A percentile compares a stretch with the other conserved stretches of the same genome.
phyloP scores from a whole-genome alignment of 2,888 invertebrate species.

The Sarcophaga carnaria region DNA sequence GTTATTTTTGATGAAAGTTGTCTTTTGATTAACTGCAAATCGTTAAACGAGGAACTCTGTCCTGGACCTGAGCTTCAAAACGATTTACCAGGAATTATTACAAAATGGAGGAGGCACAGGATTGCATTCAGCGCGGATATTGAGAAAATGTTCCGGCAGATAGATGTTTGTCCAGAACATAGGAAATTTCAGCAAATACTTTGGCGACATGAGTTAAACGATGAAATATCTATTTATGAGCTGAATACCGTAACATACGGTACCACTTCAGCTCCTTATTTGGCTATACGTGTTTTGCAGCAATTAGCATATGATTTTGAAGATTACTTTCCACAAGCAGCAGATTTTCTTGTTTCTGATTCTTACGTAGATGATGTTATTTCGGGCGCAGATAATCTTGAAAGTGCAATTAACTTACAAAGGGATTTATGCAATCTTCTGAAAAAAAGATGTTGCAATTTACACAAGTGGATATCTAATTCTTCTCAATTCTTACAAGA shows the following conservation, averaged over 20 bases:
- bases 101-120: conserved; percentile 52
- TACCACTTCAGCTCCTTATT: conserved; percentile 42
- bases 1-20: too few relatives aligned
- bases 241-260: conserved; percentile 39
- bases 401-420: conserved; percentile 33
- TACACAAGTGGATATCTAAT: too few relatives aligned
- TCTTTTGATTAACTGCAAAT: too few relatives aligned
- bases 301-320: conserved; percentile 24
- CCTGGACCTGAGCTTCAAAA: too few relatives aligned
- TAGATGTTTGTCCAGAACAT: too few relatives aligned
- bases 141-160: conserved; percentile 61
- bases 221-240: too few relatives aligned
- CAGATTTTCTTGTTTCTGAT: conserved; percentile 36
- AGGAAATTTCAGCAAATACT: too few relatives aligned
- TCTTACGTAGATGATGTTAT: conserved; percentile 59
- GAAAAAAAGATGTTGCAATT: background rate
- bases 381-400: conserved; percentile 44
- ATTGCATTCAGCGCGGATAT: conserved; percentile 60
- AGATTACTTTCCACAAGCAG: conserved; percentile 21
- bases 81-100: conserved; percentile 35
- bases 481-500: too few relatives aligned
- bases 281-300: conserved; percentile 39
- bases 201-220: too few relatives aligned
- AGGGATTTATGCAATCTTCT: conserved; percentile 37
- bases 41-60: too few relatives aligned